Base-by-base conservation (phyloP, 2,888 invertebrate species). In the Lymantria monacha region DNA sequence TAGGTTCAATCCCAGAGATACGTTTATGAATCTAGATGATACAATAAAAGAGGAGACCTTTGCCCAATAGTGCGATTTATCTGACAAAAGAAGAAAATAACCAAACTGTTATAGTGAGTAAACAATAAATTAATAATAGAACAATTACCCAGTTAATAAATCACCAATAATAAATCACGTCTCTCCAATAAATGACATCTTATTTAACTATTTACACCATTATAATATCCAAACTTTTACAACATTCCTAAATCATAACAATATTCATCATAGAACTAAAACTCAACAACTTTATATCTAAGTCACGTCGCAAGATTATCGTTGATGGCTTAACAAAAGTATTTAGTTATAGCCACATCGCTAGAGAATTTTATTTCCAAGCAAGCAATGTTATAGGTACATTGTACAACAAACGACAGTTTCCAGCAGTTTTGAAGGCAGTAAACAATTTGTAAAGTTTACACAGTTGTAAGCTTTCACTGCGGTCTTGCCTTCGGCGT, bases 371-470 rank as follows among this genome's bases (percentile, higher is more conserved):
- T 68, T 68, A 61, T 68, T 63, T 48, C 48, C 41, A 22, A 49
- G 36, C 48, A 49, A 51, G 52, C 57, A 49, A 55, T 51, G 38
- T 46, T 45, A 56, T 58, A 57, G 49, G 55, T 56, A 70, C 70
- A 59, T 55, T 60, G 53, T 53, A 46, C 60, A 53, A 68, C 71
- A 70, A 70, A 69, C 67, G 71, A 64, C 69, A 62, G 59, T 69
- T 69, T 48, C 49, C 45, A 57, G 55, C 66, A 66, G 60, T 69
- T 69, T 60, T 61, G 69, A 57, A 66, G 64, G 58, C 59, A 58
- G 71, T 69, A 64, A 69, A 69, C 69, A 69, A 69, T 69, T 70
- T 66, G 57, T 56, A 22, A 69, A 69, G 58, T 69, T 69, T 67
- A 63, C 69, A 61, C 69, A 63, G 69, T 66, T 63, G 64, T 63